Evolutionary conservation across 2,888 invertebrate species (phyloP).

Genomic region (Pinctada fucata): DNA sequence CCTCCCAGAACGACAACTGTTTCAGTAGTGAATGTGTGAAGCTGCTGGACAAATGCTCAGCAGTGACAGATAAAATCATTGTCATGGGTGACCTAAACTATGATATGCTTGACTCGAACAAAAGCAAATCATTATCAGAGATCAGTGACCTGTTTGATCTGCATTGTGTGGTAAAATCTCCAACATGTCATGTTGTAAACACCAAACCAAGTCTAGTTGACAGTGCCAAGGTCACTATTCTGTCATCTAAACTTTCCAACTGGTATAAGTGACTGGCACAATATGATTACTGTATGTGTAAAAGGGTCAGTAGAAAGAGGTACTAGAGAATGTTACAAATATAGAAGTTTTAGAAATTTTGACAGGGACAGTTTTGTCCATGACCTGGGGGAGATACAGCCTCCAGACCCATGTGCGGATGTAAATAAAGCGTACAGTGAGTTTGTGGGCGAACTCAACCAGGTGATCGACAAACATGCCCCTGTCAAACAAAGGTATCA

Average conservation of each 20-base stretch:
- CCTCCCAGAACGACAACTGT: neutral
- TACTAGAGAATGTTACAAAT: neutral
- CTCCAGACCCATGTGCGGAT: neutral
- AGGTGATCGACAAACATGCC: neutral
- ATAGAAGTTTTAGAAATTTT: neutral
- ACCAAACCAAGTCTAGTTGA: neutral
- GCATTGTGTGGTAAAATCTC: neutral
- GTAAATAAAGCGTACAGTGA: neutral
- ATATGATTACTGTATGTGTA: neutral
- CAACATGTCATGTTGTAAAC: neutral
- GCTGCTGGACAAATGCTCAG: neutral
- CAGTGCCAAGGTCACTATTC: neutral
- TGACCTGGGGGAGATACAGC: neutral
- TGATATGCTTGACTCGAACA: neutral
- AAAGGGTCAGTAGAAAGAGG: neutral
- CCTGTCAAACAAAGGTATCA: neutral
- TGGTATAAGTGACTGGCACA: constrained; percentile 2
- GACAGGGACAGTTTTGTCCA: neutral
- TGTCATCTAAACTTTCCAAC: neutral
- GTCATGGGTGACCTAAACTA: neutral
- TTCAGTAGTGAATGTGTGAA: neutral
- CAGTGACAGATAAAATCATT: neutral
- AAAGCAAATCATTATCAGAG: neutral
- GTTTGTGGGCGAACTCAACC: neutral
- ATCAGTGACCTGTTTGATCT: neutral